Percentiles rank a stretch among this genome's conserved stretches.
phyloP scores from a whole-genome alignment of 30 jellyfish, hydroid and myxozoan genomes.

The Rhopilema esculentum region DNA sequence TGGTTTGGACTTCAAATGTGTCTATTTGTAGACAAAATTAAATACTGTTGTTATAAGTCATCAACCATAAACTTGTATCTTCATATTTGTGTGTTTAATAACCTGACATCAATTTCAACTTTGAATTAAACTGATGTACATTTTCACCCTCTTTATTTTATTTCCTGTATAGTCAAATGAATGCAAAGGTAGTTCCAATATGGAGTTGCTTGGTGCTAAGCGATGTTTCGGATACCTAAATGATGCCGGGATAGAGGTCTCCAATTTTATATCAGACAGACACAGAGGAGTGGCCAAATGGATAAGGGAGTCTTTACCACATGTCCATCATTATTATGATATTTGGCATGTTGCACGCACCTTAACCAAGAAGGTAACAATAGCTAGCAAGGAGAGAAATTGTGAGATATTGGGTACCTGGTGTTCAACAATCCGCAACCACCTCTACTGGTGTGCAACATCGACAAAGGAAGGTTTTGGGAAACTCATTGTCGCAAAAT shows the following conservation, averaged over 20 bases:
- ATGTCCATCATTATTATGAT: slow-evolving; percentile 23
- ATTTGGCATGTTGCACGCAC: slow-evolving; percentile 54
- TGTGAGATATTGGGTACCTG: slow-evolving; percentile 12
- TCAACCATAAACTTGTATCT: neutral
- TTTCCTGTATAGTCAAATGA: slow-evolving; percentile 11
- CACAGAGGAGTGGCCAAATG: slow-evolving; percentile 37
- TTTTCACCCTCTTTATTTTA: neutral
- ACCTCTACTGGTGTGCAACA: slow-evolving; percentile 20
- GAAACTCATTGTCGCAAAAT: slow-evolving; percentile 2
- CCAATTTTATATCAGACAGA: slow-evolving; percentile 22
- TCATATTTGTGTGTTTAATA: neutral
- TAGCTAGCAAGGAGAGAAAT: neutral
- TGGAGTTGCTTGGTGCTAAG: slow-evolving; percentile 48
- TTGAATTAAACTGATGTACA: neutral
- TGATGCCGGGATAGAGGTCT: slow-evolving; percentile 10
- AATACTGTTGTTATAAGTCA: neutral
- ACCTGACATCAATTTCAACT: neutral
- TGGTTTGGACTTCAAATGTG: neutral
- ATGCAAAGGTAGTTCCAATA: neutral
- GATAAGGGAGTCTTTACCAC: slow-evolving; percentile 9
- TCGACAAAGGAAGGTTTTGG: slow-evolving; percentile 18
- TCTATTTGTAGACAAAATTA: neutral
- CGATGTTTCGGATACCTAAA: slow-evolving; percentile 15
- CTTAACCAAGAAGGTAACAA: slow-evolving; percentile 20
- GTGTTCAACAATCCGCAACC: neutral